Base-by-base conservation (phyloP, 2,888 invertebrate genomes). In the Archips crataeganus region DNA sequence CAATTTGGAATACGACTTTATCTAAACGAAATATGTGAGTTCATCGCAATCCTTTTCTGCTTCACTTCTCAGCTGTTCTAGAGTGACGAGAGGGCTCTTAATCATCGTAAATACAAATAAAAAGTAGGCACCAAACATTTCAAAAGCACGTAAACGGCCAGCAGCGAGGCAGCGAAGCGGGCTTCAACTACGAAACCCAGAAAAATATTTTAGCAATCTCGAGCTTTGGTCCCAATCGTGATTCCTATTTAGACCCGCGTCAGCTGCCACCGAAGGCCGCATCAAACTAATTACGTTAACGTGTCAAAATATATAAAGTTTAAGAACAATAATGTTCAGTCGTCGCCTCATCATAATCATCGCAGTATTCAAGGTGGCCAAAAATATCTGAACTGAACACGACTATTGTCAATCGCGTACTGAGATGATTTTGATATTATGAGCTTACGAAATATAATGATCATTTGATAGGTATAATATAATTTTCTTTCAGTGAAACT, bases 41-140 rank as follows among this genome's bases (percentile, higher is more conserved):
- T 13, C 47, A 13, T n/a, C 47, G 47, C 47, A 49, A n/a, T 5
- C 47, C 42, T 45, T 45, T 10, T 45, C 5, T 49, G n/a, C 49
- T 49, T 49, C 49, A 4, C 49, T 49, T 49, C n/a, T n/a, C 49
- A 5, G 13, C n/a, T 49, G 49, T 49, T 49, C 6, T n/a, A 49
- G 23, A n/a, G 13, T 49, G 4, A 45, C 9, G 45, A 11, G 3
- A 9, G 11, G n/a, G n/a, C 5, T n/a, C 3, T n/a, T 49, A n/a
- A 3, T 0, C 6, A 5, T 36, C 13, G 11, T 47, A 51, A n/a
- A 60, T 49, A 59, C 71, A 76, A 80, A 78, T 79, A 71, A 64
- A 77, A 77, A 78, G 75, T 79, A 82, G 65, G 88, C 89, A 89
- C 88, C 88, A 87, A 83, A 23, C 77, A 82, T 84, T 82, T 84